Conservation (phyloP, 2,113 vertebrate species). For the Chauna torquata region DNA sequence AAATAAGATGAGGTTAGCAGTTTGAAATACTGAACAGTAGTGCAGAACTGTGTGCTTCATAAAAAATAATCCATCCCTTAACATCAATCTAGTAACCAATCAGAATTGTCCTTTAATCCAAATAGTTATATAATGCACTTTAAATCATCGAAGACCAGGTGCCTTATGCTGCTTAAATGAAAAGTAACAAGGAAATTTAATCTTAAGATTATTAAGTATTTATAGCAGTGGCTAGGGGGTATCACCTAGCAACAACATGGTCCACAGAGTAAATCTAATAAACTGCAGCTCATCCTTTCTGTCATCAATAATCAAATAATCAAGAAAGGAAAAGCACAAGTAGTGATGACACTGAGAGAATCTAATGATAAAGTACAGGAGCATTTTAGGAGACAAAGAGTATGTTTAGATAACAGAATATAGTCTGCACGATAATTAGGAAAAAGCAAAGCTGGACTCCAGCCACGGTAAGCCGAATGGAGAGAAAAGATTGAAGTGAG, state of each 20-base stretch:
- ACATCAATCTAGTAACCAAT: constrained; percentile 69
- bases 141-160: constrained; percentile 63
- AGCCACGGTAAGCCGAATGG: background rate
- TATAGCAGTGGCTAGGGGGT: constrained; percentile 30
- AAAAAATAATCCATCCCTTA: constrained; percentile 67
- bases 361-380: constrained; percentile 29
- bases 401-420: constrained; percentile 10
- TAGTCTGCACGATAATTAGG: constrained; percentile 6
- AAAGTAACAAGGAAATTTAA: constrained; percentile 72
- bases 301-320: constrained; percentile 62
- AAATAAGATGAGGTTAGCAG: constrained; percentile 62
- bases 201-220: constrained; percentile 69
- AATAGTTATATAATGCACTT: constrained; percentile 55
- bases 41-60: constrained; percentile 37
- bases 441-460: constrained; percentile 16
- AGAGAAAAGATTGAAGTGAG: background rate
- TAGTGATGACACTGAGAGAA: constrained; percentile 38
- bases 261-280: constrained; percentile 46
- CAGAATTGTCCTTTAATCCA: constrained; percentile 65
- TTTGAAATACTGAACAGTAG: constrained; percentile 62
- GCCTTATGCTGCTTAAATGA: constrained; percentile 58
- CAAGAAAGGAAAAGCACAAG: constrained; percentile 23
- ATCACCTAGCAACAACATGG: constrained; percentile 62
- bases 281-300: constrained; percentile 40
- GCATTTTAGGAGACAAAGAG: constrained; percentile 34